Percentiles rank a stretch among this genome's conserved stretches.
phyloP scores from a whole-genome alignment of 2,797 vertebrate species.

The Scolopax bukidnonensis region DNA sequence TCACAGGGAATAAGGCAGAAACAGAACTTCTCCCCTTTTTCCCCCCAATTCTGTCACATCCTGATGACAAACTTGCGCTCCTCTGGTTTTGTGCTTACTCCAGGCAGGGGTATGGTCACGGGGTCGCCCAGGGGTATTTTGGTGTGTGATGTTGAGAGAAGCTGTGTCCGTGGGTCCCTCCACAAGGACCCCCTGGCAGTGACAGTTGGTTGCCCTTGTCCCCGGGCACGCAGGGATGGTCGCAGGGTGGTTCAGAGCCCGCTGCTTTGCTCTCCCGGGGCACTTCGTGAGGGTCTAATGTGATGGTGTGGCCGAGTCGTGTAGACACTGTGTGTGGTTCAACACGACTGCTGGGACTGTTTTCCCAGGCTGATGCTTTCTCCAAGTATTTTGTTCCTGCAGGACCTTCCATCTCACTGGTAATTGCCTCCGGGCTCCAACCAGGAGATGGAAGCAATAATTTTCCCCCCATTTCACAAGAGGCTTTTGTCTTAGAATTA shows the following conservation, averaged over 20 bases:
- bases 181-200: rapidly evolving
- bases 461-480: background rate
- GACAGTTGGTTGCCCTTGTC: rapidly evolving
- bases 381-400: background rate
- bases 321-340: background rate
- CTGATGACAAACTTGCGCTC: rapidly evolving
- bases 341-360: background rate
- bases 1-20: background rate
- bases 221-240: rapidly evolving
- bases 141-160: background rate
- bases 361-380: background rate
- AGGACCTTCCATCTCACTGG: background rate
- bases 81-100: rapidly evolving
- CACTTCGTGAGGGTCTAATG: rapidly evolving
- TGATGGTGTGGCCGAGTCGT: rapidly evolving
- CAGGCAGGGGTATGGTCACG: rapidly evolving
- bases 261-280: background rate
- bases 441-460: background rate
- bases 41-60: background rate
- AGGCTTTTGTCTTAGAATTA: background rate
- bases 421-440: background rate
- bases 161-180: background rate
- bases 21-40: background rate
- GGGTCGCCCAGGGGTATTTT: rapidly evolving
- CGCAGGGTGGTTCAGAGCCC: rapidly evolving